Percentiles rank a stretch among this genome's conserved stretches.
These are phyloP conservation scores for Peromyscus melanophrys DNA, from an alignment of 2,797 vertebrate species.

Conservation along the genomic window DNA sequence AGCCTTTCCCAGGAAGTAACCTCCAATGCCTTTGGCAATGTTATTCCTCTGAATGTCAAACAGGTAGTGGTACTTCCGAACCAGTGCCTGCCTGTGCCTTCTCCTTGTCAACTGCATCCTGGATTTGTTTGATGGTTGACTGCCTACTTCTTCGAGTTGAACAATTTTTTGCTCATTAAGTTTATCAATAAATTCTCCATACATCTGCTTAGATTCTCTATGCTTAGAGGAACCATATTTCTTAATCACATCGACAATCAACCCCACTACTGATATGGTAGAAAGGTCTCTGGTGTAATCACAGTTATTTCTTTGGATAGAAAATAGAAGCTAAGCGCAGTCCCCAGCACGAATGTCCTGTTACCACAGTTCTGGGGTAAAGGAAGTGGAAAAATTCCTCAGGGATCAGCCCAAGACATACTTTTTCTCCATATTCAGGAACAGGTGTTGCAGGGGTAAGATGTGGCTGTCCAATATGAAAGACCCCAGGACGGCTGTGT, in stretches of 20 bases:
- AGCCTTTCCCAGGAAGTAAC: slow-evolving; percentile 94
- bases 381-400: background rate
- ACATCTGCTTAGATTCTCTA: too few species aligned
- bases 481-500: background rate
- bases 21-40: slow-evolving; percentile 89
- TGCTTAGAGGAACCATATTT: background rate
- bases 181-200: background rate
- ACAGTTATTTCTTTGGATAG: background rate
- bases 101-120: background rate
- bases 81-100: background rate
- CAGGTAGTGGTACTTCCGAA: background rate
- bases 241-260: background rate
- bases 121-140: background rate
- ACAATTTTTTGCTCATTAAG: background rate
- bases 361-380: background rate
- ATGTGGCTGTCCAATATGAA: background rate
- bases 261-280: background rate
- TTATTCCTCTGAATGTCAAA: slow-evolving; percentile 90
- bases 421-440: background rate
- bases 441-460: background rate
- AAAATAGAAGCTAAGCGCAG: background rate
- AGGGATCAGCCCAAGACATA: background rate
- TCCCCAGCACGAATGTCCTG: background rate
- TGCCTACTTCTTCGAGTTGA: background rate
- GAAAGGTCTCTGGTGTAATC: background rate